Base-by-base conservation (phyloP, 2,888 invertebrate species). In the Cantharis rufa region DNA sequence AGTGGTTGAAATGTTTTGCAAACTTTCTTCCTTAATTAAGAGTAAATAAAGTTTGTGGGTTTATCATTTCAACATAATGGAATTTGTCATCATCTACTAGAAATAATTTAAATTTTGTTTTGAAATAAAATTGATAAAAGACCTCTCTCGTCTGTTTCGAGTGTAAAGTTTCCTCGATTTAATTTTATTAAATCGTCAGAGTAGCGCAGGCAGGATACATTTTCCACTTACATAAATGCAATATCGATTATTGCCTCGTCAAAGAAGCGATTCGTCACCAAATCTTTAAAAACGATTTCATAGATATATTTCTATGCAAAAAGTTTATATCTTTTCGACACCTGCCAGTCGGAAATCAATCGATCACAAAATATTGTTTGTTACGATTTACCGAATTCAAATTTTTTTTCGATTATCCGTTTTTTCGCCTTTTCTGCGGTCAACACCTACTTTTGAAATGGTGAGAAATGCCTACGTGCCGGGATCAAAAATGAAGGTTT, bases 301-400 rank as follows among this genome's bases (percentile, higher is more conserved):
- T 10, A 28, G 27, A 28, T 28, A 18, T 32, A 32, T 76, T 77
- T 77, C 73, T 76, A 77, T 77, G 72, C 70, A 74, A 78, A 82
- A 82, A 80, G 75, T 79, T 81, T 79, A 80, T 79, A 80, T 78
- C 79, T 78, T 79, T 78, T 80, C 80, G 76, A 77, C 82, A 81
- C 82, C 81, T 82, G 81, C 80, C 81, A 82, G 64, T 71, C 62
- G 75, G 72, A 76, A 69, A 78, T 75, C 79, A 79, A 78, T 79
- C 79, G 73, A 79, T 79, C 77, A 79, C 66, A 73, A 15, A 73
- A 32, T 32, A 13, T 32, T 32, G 32, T n/a, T 32, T 32, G 32
- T 32, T 32, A n/a, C 32, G 32, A 32, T 32, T n/a, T n/a, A 32
- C 13, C 32, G 32, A 32, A 13, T 32, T 13, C 32, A 32, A 32